These are phyloP conservation scores for Hybos culiciformis DNA, from an alignment of 2,888 invertebrate genomes.

Conservation along the genomic window DNA sequence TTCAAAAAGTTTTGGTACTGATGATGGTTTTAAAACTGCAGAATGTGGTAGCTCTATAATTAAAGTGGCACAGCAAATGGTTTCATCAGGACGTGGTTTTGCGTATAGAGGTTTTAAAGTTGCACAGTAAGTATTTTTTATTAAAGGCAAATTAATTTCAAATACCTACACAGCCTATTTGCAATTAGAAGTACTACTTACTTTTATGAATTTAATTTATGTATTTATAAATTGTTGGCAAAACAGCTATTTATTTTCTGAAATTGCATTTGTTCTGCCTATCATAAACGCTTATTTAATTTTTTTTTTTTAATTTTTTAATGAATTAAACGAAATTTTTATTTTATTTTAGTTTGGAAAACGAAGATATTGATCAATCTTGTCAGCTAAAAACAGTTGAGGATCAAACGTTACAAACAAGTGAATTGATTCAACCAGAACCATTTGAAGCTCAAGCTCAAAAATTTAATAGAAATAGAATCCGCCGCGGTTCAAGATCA, in stretches of 20 bases:
- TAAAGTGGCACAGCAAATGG: conserved; percentile 40
- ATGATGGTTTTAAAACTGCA: conserved; percentile 59
- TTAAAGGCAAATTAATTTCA: too few species aligned
- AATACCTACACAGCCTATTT: too few species aligned
- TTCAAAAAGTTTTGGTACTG: conserved; percentile 48
- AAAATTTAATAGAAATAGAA: background rate
- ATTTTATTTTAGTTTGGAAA: conserved; percentile 12
- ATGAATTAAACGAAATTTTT: too few species aligned
- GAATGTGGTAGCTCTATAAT: conserved; percentile 53
- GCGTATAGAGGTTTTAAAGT: conserved; percentile 14
- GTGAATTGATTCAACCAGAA: conserved; percentile 14
- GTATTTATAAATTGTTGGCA: too few species aligned
- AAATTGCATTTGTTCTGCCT: too few species aligned
- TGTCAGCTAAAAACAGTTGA: conserved; percentile 13
- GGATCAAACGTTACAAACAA: conserved; percentile 12
- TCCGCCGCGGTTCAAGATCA: conserved; percentile 53
- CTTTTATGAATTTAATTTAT: too few species aligned
- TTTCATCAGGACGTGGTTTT: conserved; percentile 31
- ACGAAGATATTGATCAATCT: conserved; percentile 8
- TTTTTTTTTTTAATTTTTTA: too few species aligned
- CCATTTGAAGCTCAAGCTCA: conserved; percentile 3
- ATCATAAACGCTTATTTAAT: too few species aligned
- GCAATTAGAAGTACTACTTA: too few species aligned
- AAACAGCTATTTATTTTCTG: too few species aligned
- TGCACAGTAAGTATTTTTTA: conserved; percentile 16